These are phyloP conservation scores for Xenopus borealis DNA, from an alignment of 2,113 vertebrate species.

Conservation along the genomic window DNA sequence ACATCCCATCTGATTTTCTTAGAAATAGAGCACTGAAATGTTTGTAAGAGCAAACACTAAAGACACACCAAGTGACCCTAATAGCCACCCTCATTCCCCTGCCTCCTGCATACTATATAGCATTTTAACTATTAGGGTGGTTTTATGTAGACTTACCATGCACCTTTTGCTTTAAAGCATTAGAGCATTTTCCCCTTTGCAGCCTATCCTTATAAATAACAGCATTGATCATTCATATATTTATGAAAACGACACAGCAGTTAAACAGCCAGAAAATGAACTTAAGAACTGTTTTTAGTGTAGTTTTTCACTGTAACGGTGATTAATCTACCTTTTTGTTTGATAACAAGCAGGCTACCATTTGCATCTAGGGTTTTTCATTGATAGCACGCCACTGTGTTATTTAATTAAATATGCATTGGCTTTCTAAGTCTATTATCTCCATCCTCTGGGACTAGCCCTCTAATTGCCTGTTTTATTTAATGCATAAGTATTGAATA, in stretches of 20 bases:
- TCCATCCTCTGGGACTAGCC: no score
- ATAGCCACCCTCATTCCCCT: conserved; percentile 18
- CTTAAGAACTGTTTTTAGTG: no score
- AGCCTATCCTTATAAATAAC: not conserved
- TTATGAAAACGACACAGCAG: not conserved
- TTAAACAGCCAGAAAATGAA: no score
- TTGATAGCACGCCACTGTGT: no score
- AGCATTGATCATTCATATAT: not conserved
- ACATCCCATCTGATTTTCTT: not conserved
- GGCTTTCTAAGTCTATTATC: no score
- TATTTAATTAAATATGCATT: no score
- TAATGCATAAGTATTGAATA: no score
- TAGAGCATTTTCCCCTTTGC: not conserved
- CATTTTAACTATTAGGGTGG: not conserved
- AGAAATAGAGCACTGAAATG: conserved; percentile 24
- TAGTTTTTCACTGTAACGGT: no score
- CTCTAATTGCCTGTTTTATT: no score
- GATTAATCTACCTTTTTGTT: no score
- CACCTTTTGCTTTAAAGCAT: not conserved
- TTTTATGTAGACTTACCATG: conserved; percentile 13
- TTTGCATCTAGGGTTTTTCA: no score
- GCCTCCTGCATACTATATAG: conserved; percentile 3
- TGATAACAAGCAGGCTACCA: no score
- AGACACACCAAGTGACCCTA: conserved; percentile 17
- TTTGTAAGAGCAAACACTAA: conserved; percentile 24